A percentile compares a stretch with the other conserved stretches of the same genome.
These are phyloP conservation scores for Drosophila algonquin DNA, from an alignment of 2,888 invertebrate genomes.

Conservation along the genomic window DNA sequence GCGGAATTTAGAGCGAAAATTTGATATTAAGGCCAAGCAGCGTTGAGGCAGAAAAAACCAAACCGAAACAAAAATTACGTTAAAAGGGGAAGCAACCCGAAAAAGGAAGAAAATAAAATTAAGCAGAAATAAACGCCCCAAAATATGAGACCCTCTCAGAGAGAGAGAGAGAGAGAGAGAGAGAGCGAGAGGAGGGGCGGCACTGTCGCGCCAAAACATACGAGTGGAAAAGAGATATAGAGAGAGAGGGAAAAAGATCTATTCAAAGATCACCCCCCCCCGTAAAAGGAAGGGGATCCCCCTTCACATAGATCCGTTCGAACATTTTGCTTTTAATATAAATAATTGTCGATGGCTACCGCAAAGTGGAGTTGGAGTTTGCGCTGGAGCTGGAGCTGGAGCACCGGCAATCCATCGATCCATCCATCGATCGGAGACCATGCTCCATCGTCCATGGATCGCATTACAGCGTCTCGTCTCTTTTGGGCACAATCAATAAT, in stretches of 20 bases:
- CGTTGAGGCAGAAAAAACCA: slow-evolving; percentile 17
- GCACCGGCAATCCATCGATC: background rate
- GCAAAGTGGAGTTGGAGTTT: slow-evolving; percentile 27
- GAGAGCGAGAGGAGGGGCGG: background rate
- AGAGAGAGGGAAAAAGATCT: background rate
- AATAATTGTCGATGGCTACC: slow-evolving; percentile 71
- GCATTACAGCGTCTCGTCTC: slow-evolving; percentile 47
- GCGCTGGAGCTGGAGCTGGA: background rate
- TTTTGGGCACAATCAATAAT: slow-evolving; percentile 80
- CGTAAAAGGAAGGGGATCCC: background rate
- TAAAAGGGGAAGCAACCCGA: slow-evolving; percentile 39
- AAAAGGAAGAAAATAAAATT: slow-evolving; percentile 68
- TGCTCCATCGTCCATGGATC: slow-evolving; percentile 5
- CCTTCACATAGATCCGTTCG: slow-evolving; percentile 3
- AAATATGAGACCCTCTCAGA: slow-evolving; percentile 4
- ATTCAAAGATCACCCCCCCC: background rate
- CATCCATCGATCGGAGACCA: slow-evolving; percentile 6
- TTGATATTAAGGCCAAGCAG: slow-evolving; percentile 75
- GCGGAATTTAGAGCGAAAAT: slow-evolving; percentile 80
- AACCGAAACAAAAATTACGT: slow-evolving; percentile 53
- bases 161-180: slow-evolving; percentile 6
- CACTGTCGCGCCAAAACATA: background rate
- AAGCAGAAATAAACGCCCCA: slow-evolving; percentile 79
- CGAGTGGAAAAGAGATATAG: background rate
- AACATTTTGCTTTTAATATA: slow-evolving; percentile 63